A percentile compares a stretch with the other conserved stretches of the same genome.
These are phyloP conservation scores for Heliothis subflexa DNA, from an alignment of 1,140 invertebrate species.

Conservation along the genomic window DNA sequence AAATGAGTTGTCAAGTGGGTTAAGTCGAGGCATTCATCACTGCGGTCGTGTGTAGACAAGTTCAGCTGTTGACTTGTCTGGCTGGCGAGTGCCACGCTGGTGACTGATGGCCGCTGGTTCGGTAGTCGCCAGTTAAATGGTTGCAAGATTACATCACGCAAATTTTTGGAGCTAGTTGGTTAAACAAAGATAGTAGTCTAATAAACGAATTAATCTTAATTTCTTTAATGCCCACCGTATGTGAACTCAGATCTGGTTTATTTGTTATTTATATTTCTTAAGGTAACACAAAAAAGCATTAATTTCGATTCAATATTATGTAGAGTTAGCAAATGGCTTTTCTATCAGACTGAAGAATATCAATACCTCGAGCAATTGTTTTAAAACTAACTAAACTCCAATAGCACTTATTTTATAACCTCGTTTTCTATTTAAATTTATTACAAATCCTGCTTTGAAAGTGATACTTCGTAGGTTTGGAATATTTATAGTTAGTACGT, in stretches of 20 bases:
- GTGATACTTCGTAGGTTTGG: conserved; percentile 24
- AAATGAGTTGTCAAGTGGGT: conserved; percentile 84
- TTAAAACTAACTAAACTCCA: neutral
- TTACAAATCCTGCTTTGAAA: conserved; percentile 32
- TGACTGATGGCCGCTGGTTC: conserved; percentile 6
- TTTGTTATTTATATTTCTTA: neutral
- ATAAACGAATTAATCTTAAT: too few relatives aligned
- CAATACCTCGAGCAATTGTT: neutral
- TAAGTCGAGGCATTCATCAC: conserved; percentile 74
- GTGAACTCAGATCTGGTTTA: neutral
- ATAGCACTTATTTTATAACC: conserved; percentile 1
- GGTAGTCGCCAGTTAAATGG: too few relatives aligned
- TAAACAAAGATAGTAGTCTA: too few relatives aligned
- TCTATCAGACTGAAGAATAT: too few relatives aligned
- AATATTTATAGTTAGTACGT: conserved; percentile 8
- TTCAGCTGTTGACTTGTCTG: conserved; percentile 49
- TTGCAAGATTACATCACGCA: too few relatives aligned
- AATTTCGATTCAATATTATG: too few relatives aligned
- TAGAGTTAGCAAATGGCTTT: too few relatives aligned
- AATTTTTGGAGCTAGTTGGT: too few relatives aligned
- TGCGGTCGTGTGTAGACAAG: conserved; percentile 69
- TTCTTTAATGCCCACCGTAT: too few relatives aligned
- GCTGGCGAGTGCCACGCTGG: conserved; percentile 4
- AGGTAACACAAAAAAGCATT: too few relatives aligned
- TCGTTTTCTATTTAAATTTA: conserved; percentile 31